Percentiles rank a stretch among this genome's conserved stretches.
Evolutionary conservation across 2,113 vertebrate species (phyloP).

Genomic region (Holacanthus passer): DNA sequence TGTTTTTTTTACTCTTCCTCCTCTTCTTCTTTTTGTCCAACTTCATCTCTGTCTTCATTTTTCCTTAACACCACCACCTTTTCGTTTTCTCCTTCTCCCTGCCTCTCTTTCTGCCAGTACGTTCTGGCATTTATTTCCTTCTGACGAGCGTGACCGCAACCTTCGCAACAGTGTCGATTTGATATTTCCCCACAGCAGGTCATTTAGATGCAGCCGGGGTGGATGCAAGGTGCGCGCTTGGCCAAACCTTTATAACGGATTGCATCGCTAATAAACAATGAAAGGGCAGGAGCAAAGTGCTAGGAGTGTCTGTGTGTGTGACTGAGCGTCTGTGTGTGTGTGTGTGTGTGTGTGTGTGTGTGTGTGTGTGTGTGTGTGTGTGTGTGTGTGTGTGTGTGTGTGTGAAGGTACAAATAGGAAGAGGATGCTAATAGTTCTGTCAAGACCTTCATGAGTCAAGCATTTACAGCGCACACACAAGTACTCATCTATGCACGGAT

Average conservation of each 20-base stretch:
- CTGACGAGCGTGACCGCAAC: conserved; percentile 52
- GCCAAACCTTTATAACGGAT: conserved; percentile 82
- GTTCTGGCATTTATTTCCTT: conserved; percentile 55
- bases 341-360: conserved; percentile 3
- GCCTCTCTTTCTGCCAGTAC: conserved; percentile 11
- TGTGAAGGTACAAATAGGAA: conserved; percentile 64
- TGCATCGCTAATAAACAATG: conserved; percentile 85
- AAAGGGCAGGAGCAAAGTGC: conserved; percentile 73
- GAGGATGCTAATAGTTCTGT: conserved; percentile 83
- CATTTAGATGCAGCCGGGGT: conserved; percentile 70
- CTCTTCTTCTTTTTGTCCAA: conserved; percentile 47
- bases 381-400: conserved; percentile 1
- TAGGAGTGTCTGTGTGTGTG: conserved; percentile 20
- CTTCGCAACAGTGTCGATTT: conserved; percentile 30
- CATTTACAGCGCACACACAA: conserved; percentile 17
- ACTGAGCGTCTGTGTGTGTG: conserved; percentile 15
- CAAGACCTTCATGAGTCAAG: conserved; percentile 72
- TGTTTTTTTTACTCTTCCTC: background rate
- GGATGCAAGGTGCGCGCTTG: conserved; percentile 46
- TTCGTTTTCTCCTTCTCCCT: background rate
- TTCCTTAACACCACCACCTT: background rate
- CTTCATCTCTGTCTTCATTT: conserved; percentile 54
- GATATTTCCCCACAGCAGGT: conserved; percentile 63
- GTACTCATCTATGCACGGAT: background rate
- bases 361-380: conserved; percentile 23